A percentile compares a stretch with the other conserved stretches of the same genome.
Evolutionary conservation across 2,797 vertebrate genomes (phyloP).

Genomic region (Spheniscus humboldti): DNA sequence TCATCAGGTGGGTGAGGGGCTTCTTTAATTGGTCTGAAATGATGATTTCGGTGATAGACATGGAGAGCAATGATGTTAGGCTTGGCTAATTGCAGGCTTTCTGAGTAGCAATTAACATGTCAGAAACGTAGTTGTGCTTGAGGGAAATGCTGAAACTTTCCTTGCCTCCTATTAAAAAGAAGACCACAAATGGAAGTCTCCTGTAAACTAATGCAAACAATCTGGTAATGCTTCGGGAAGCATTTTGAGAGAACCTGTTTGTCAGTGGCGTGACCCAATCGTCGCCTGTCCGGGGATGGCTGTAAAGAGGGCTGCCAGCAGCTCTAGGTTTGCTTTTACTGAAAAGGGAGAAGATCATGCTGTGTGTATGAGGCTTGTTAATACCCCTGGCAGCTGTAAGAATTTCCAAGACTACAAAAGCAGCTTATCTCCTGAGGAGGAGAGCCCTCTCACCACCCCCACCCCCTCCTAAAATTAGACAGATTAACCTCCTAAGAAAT

Average conservation of each 20-base stretch:
- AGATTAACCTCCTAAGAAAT: conserved; percentile 55
- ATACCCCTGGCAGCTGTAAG: conserved; percentile 17
- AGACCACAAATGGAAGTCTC: conserved; percentile 17
- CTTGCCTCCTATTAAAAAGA: neutral
- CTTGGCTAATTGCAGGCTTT: conserved; percentile 32
- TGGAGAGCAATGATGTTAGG: neutral
- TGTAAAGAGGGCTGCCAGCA: conserved; percentile 8
- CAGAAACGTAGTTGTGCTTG: conserved; percentile 2
- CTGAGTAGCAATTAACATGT: conserved; percentile 41
- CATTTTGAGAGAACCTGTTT: neutral
- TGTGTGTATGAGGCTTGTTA: neutral
- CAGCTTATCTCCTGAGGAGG: conserved; percentile 48
- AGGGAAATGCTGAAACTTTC: conserved; percentile 31
- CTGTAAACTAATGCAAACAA: conserved; percentile 35
- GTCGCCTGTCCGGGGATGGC: neutral
- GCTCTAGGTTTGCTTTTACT: neutral
- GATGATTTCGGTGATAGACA: neutral
- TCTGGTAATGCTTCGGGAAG: neutral
- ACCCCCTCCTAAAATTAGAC: conserved; percentile 25
- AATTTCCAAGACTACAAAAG: conserved; percentile 52
- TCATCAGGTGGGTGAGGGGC: conserved; percentile 5
- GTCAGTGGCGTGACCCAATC: neutral
- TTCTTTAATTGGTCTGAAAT: conserved; percentile 25
- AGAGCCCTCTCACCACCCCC: neutral
- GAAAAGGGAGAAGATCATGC: neutral